These are phyloP conservation scores for Amphiprion ocellaris DNA, from an alignment of 2,113 vertebrate genomes.

Conservation along the genomic window DNA sequence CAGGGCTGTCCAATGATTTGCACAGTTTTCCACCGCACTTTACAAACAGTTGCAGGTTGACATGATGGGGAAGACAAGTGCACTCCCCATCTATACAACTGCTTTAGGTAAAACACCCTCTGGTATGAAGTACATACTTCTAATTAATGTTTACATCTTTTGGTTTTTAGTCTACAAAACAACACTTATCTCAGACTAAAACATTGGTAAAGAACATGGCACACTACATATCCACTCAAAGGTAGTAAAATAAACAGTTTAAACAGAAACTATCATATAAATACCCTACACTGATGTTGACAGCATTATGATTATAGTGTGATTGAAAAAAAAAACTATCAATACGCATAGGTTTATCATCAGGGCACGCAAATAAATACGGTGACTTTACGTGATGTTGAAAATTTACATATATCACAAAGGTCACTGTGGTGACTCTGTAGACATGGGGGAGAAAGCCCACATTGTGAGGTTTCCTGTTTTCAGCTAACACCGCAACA, in stretches of 20 bases:
- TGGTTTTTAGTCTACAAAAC: too few relatives aligned
- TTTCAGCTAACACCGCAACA: background rate
- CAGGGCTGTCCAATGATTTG: too few relatives aligned
- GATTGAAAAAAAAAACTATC: background rate
- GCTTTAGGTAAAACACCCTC: too few relatives aligned
- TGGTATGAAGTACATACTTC: too few relatives aligned
- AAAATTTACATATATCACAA: constrained; percentile 29
- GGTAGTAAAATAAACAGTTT: too few relatives aligned
- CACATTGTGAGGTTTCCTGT: constrained; percentile 27
- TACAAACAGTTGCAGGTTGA: background rate
- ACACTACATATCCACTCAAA: background rate
- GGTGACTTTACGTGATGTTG: background rate
- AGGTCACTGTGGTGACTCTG: constrained; percentile 1
- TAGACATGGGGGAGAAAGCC: background rate
- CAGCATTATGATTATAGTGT: background rate
- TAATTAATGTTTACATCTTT: background rate
- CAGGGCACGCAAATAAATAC: background rate
- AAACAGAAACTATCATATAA: too few relatives aligned
- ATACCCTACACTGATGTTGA: background rate
- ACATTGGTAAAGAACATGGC: too few relatives aligned
- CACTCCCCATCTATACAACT: too few relatives aligned
- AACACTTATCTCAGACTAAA: too few relatives aligned
- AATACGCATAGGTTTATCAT: background rate
- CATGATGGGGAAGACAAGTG: background rate
- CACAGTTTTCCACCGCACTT: too few relatives aligned